Evolutionary conservation across 2,113 vertebrate species (phyloP).

Genomic region (Sorex araneus): DNA sequence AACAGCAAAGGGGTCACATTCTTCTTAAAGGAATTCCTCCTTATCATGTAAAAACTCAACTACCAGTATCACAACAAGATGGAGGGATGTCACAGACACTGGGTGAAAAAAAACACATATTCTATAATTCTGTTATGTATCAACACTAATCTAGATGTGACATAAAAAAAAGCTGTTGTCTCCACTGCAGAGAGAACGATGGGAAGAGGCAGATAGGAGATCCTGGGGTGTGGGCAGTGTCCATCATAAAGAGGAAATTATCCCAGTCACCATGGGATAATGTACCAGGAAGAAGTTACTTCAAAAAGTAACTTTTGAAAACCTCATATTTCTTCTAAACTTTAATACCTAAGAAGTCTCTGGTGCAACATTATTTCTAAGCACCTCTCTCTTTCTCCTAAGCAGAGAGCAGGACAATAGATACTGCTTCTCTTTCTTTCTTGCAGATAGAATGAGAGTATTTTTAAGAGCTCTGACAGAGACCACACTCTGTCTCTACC

Average conservation of each 20-base stretch:
- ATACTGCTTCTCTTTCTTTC: too few species aligned
- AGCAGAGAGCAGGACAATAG: background rate
- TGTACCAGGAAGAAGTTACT: too few species aligned
- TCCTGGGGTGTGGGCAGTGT: too few species aligned
- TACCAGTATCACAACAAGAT: background rate
- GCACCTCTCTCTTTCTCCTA: conserved; percentile 7
- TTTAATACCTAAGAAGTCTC: conserved; percentile 29
- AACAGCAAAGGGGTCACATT: too few species aligned
- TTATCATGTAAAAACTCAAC: background rate
- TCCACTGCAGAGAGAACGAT: background rate
- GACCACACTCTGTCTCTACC: background rate
- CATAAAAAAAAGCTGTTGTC: background rate
- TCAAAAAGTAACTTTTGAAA: background rate
- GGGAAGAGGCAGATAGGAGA: background rate
- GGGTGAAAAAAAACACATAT: background rate
- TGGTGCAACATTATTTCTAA: background rate
- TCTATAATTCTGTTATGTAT: background rate
- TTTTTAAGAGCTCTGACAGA: background rate
- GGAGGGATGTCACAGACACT: background rate
- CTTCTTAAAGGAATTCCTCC: background rate
- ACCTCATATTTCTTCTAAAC: conserved; percentile 29
- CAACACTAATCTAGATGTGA: background rate
- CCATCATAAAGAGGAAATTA: background rate
- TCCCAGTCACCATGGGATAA: too few species aligned
- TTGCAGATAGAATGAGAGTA: too few species aligned